A percentile compares a stretch with the other conserved stretches of the same genome.
Evolutionary conservation across 2,888 invertebrate species (phyloP).

Genomic region (Acheta domesticus): DNA sequence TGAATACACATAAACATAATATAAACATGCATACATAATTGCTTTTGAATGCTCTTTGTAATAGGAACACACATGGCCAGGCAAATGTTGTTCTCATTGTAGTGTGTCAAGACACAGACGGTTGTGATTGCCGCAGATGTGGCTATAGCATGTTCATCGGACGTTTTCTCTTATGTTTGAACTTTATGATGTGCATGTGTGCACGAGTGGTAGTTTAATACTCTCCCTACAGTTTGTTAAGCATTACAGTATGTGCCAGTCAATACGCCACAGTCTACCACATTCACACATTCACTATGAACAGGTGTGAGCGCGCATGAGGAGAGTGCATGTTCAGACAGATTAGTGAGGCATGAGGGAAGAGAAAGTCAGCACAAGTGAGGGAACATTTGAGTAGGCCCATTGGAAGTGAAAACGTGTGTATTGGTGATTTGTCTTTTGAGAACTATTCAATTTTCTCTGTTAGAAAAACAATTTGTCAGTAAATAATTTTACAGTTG

Average conservation of each 20-base stretch:
- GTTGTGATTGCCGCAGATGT: constrained; percentile 1
- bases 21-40: constrained; percentile 3
- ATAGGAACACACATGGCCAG: constrained; percentile 18
- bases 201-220: not conserved
- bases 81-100: constrained; percentile 7
- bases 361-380: not conserved
- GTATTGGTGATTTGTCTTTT: constrained; percentile 2
- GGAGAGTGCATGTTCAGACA: not conserved
- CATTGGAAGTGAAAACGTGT: constrained; percentile 7
- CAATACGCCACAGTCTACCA: constrained; percentile 3
- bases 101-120: not conserved
- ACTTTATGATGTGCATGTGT: not conserved
- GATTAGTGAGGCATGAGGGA: not conserved
- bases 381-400: constrained; percentile 5
- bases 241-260: not conserved
- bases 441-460: constrained; percentile 18
- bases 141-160: constrained; percentile 18
- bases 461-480: constrained; percentile 3
- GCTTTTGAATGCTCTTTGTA: constrained; percentile 18
- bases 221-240: not conserved
- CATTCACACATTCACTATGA: not conserved
- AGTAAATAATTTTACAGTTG: constrained; percentile 12
- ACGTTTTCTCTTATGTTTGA: not conserved
- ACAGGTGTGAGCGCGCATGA: constrained; percentile 4
- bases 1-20: not conserved